phyloP scores from a whole-genome alignment of 2,888 invertebrate species.

The Ormyrus labotus region DNA sequence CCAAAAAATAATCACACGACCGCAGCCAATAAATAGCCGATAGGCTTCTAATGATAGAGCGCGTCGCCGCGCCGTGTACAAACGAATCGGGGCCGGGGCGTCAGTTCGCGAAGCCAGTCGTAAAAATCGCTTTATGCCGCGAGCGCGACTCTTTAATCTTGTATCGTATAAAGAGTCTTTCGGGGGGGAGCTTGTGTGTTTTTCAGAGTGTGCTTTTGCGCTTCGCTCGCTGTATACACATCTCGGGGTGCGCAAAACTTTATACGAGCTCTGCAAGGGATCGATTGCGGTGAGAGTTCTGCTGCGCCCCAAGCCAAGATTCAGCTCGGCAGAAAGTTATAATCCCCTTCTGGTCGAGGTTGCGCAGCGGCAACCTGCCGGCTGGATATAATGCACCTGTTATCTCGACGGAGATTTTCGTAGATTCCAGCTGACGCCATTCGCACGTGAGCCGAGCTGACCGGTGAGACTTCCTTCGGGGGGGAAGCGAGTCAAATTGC shows the following conservation, averaged over 20 bases:
- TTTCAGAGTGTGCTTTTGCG: too few relatives aligned
- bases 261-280: neutral
- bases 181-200: too few relatives aligned
- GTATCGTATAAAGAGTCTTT: neutral
- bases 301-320: neutral
- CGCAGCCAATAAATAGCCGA: neutral
- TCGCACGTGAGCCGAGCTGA: neutral
- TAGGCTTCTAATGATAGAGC: conserved; percentile 34
- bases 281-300: neutral
- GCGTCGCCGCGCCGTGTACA: neutral
- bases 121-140: neutral
- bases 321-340: conserved; percentile 1
- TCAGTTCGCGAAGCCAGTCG: too few relatives aligned
- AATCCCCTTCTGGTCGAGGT: conserved; percentile 4
- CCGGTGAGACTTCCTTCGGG: too few relatives aligned
- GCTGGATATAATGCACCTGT: conserved; percentile 13
- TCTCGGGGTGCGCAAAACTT: too few relatives aligned
- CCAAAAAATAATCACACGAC: conserved; percentile 38
- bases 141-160: neutral
- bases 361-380: neutral
- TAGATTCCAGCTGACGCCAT: conserved; percentile 27
- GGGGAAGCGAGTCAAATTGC: too few relatives aligned
- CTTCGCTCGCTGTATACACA: too few relatives aligned
- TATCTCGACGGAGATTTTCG: conserved; percentile 23
- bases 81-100: too few relatives aligned